Base-by-base conservation (phyloP, 1,140 invertebrate species). In the Panagrolaimus sp. region DNA sequence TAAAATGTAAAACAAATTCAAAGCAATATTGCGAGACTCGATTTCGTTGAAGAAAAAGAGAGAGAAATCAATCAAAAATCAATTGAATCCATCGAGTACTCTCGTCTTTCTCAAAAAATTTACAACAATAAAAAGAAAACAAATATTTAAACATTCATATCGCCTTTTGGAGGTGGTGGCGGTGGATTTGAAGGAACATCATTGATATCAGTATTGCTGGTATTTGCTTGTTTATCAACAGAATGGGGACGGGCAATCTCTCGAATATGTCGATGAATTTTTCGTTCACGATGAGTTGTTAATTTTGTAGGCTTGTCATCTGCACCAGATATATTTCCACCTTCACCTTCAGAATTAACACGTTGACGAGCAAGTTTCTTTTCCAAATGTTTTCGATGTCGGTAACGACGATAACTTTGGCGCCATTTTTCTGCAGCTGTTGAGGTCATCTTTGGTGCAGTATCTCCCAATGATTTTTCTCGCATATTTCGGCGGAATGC, bases 381-480 rank as follows among this genome's bases (percentile, higher is more conserved):
- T 28, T 74, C 73, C 38, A 64, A 43, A 62, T 81, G 79, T 43
- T 81, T 81, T 65, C 72, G 68, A 46, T 83, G 79, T 55, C 78
- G 68, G 70, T 81, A 81, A 43, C 73, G 74, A 14, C 79, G 69
- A 48, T 81, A 81, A 52, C 79, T 79, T 43, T 76, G 70, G 26
- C 79, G 62, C 79, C 82, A 82, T 15, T 69, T 65, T 64, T 81
- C 79, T 15, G 79, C 79, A 43, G 79, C 82, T 67, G 83, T 82
- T 38, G 82, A 76, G 7, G 70, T 73, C 79, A 81, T 81, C 48
- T 69, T 75, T 5, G 79, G 79, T 26, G 79, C 79, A 17, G 79
- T 81, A 45, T 63, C 17, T 45, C 82, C 79, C 38, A 79, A 68
- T 14, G 62, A 46, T 47, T 71, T 73, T 15, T 76, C 69, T 71